These are phyloP conservation scores for Eupithecia subumbrata DNA, from an alignment of 2,888 invertebrate species.

Conservation along the genomic window DNA sequence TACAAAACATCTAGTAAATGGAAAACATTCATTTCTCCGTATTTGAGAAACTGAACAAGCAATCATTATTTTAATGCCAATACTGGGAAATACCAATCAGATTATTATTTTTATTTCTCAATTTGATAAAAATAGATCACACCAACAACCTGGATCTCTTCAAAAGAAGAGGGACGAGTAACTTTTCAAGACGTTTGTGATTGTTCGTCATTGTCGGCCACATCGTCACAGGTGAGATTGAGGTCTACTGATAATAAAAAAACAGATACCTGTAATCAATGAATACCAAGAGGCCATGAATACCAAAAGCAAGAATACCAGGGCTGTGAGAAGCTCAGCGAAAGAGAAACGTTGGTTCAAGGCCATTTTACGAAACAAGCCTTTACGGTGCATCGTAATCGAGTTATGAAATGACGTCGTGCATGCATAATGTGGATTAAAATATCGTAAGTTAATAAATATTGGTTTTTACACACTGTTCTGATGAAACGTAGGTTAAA, in stretches of 20 bases:
- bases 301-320: neutral
- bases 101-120: too few species aligned
- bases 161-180: too few species aligned
- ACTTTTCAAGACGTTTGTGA: too few species aligned
- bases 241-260: neutral
- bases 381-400: slow-evolving; percentile 9
- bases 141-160: too few species aligned
- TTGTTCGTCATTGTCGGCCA: too few species aligned
- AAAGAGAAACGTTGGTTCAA: slow-evolving; percentile 7
- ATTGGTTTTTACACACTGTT: neutral
- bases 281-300: neutral
- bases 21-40: neutral
- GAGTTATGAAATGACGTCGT: neutral
- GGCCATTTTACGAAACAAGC: slow-evolving; percentile 1
- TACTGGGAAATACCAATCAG: neutral
- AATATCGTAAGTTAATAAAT: neutral
- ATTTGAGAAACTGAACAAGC: neutral
- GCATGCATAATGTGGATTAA: neutral
- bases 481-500: neutral
- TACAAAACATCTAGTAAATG: neutral
- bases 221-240: neutral
- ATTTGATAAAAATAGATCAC: too few species aligned
- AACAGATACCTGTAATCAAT: neutral
- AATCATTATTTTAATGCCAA: neutral
- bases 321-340: neutral